A percentile compares a stretch with the other conserved stretches of the same genome.
Conservation (phyloP, 2,113 vertebrate genomes). For the Sterrhoptilus dennistouni region DNA sequence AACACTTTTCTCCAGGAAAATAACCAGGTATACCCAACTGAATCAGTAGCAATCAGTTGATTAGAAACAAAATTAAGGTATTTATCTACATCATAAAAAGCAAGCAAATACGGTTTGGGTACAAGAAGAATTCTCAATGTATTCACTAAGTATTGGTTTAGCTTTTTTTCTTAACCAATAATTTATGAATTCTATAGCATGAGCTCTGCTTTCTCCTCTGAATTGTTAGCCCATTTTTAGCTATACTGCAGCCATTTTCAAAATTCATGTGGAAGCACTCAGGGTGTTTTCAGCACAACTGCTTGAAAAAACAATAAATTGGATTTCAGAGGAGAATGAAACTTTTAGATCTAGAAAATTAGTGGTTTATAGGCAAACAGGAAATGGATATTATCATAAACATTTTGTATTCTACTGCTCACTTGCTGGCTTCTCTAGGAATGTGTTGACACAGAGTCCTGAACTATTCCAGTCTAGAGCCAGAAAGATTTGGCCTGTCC, state of each 20-base stretch:
- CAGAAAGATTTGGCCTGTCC: not conserved
- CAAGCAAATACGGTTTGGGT: not conserved
- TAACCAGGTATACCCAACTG: not conserved
- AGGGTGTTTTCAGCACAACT: not conserved
- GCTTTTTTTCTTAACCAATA: not conserved
- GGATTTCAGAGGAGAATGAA: not conserved
- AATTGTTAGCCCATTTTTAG: slow-evolving; percentile 17
- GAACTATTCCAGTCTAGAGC: not conserved
- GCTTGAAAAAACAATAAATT: slow-evolving; percentile 14
- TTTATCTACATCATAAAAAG: not conserved
- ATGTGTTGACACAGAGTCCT: not conserved
- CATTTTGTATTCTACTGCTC: not conserved
- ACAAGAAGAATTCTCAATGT: not conserved
- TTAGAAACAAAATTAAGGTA: not conserved
- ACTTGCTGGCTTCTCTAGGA: not conserved
- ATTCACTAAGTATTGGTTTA: not conserved
- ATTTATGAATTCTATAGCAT: slow-evolving; percentile 12
- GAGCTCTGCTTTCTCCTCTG: slow-evolving; percentile 1
- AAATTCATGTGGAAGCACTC: not conserved
- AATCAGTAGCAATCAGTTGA: not conserved
- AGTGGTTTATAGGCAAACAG: not conserved
- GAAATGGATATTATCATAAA: not conserved
- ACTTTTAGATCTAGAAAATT: not conserved
- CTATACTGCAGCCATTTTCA: not conserved
- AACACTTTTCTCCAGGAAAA: not conserved